Percentiles rank a stretch among this genome's conserved stretches.
phyloP scores from a whole-genome alignment of 2,888 invertebrate species.

The Euclidia mi region DNA sequence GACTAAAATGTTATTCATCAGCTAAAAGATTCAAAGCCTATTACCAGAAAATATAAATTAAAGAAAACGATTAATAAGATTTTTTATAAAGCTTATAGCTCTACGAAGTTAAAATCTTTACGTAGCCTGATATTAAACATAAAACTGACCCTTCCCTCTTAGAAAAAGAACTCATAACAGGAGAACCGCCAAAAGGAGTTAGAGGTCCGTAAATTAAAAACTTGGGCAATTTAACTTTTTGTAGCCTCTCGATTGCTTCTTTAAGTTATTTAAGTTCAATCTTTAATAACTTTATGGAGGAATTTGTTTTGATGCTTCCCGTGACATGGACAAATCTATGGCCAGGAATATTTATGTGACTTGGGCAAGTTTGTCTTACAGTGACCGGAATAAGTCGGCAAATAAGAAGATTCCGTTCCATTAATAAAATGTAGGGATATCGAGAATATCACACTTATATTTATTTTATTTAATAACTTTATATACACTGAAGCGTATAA shows the following conservation, averaged over 20 bases:
- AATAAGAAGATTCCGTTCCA: neutral
- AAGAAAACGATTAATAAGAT: too few relatives aligned
- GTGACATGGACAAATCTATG: constrained; percentile 35
- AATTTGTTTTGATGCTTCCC: constrained; percentile 48
- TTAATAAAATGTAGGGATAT: neutral
- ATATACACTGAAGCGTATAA: too few relatives aligned
- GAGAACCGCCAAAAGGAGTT: constrained; percentile 58
- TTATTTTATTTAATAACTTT: too few relatives aligned
- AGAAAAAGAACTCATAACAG: constrained; percentile 62
- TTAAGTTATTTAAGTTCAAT: constrained; percentile 61
- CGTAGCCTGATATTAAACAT: neutral
- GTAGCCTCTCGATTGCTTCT: constrained; percentile 69
- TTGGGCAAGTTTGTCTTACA: constrained; percentile 1
- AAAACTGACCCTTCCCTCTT: constrained; percentile 60
- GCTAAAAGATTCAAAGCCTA: too few relatives aligned
- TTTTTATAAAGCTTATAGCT: too few relatives aligned
- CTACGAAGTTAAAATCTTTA: neutral
- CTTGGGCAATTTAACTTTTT: constrained; percentile 85
- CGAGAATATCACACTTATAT: too few relatives aligned
- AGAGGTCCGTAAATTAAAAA: constrained; percentile 73
- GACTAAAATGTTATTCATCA: too few relatives aligned
- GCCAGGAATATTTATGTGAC: constrained; percentile 23
- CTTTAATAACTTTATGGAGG: constrained; percentile 60
- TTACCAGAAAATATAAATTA: too few relatives aligned
- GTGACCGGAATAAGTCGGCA: neutral